phyloP scores from a whole-genome alignment of 64 coral and sea anemone genomes.

The Montipora sp. region DNA sequence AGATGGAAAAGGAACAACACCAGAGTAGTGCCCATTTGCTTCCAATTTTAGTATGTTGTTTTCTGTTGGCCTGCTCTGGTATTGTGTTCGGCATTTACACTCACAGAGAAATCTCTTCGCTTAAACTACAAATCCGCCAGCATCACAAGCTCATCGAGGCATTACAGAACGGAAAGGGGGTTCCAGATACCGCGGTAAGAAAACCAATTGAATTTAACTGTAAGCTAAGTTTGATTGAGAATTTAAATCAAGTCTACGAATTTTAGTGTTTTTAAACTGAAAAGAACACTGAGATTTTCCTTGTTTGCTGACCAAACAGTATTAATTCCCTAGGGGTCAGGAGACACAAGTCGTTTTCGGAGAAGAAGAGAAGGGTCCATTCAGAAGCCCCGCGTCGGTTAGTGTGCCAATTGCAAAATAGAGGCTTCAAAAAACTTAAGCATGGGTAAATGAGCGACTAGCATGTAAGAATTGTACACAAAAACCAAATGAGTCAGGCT shows the following conservation, averaged over 20 bases:
- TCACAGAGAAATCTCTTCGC: slow-evolving; percentile 23
- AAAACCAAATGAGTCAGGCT: background rate
- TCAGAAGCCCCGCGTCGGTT: background rate
- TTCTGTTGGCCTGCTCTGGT: slow-evolving; percentile 15
- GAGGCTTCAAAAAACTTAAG: background rate
- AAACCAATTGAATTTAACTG: background rate
- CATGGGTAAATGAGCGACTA: background rate
- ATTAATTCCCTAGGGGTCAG: background rate
- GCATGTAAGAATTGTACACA: background rate
- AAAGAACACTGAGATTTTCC: background rate
- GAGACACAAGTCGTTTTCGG: background rate
- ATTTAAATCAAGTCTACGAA: background rate
- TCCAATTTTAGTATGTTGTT: slow-evolving; percentile 5
- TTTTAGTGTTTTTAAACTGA: background rate
- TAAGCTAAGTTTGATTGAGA: background rate
- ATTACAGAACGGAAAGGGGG: background rate
- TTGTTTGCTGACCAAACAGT: background rate
- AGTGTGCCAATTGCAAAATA: background rate
- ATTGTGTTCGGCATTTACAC: slow-evolving; percentile 30
- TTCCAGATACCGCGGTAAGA: background rate
- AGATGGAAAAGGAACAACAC: background rate
- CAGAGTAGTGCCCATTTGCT: background rate
- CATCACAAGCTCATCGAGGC: slow-evolving; percentile 16
- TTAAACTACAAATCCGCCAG: background rate
- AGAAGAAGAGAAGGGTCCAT: background rate